phyloP scores from a whole-genome alignment of 2,113 vertebrate genomes.

The Parus major region DNA sequence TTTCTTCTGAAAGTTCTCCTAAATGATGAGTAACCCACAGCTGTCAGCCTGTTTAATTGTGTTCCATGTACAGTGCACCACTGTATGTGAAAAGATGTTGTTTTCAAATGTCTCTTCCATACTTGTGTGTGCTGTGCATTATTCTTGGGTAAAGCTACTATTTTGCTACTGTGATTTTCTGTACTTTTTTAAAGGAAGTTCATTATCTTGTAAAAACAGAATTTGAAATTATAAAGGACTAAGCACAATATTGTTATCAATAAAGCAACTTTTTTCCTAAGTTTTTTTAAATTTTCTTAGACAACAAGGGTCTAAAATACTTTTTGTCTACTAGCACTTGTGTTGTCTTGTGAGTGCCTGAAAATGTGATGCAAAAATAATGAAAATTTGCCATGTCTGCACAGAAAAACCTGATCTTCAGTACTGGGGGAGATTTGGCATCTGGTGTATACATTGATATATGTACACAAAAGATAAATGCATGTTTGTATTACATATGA shows the following conservation, averaged over 20 bases:
- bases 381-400: not conserved
- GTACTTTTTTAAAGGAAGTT: not conserved
- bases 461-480: not conserved
- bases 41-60: not conserved
- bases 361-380: not conserved
- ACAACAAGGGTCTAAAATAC: not conserved
- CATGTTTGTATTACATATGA: not conserved
- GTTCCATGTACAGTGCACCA: not conserved
- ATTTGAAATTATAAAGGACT: not conserved
- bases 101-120: not conserved
- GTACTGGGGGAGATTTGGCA: not conserved
- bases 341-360: not conserved
- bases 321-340: not conserved
- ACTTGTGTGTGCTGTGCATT: not conserved
- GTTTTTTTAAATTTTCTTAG: not conserved
- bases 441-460: not conserved
- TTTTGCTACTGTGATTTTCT: constrained; percentile 39
- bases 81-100: not conserved
- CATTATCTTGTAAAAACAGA: not conserved
- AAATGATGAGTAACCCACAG: not conserved
- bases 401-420: not conserved
- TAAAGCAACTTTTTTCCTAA: constrained; percentile 24
- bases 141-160: not conserved
- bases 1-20: constrained; percentile 10
- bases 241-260: constrained; percentile 11